These are phyloP conservation scores for Pelodytes ibericus DNA, from an alignment of 2,797 vertebrate genomes.

Conservation along the genomic window DNA sequence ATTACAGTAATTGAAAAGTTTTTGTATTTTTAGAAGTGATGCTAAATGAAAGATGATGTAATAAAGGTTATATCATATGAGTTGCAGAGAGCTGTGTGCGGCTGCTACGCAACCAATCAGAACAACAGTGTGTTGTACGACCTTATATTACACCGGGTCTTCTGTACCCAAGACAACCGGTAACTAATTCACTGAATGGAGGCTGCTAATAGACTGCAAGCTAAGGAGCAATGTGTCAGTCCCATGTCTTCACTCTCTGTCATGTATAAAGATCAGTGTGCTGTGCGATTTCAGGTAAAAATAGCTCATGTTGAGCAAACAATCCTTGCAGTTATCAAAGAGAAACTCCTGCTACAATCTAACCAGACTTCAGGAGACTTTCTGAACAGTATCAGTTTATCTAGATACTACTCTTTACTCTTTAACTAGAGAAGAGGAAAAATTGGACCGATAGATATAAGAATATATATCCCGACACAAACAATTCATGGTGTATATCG, in stretches of 20 bases:
- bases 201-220: background rate
- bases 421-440: no score
- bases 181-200: background rate
- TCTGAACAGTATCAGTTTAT: no score
- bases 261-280: background rate
- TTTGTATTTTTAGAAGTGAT: constrained; percentile 21
- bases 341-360: no score
- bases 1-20: background rate
- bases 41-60: background rate
- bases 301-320: no score
- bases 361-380: no score
- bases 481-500: no score
- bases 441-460: no score
- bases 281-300: no score
- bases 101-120: constrained; percentile 46
- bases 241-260: background rate
- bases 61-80: constrained; percentile 18
- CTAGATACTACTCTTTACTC: no score
- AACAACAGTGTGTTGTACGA: background rate
- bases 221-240: background rate
- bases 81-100: background rate
- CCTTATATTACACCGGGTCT: constrained; percentile 19
- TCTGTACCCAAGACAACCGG: constrained; percentile 41
- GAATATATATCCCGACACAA: no score
- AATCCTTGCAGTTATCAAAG: no score